These are phyloP conservation scores for Smittia sp. DNA, from an alignment of 2,888 invertebrate species.

Conservation along the genomic window DNA sequence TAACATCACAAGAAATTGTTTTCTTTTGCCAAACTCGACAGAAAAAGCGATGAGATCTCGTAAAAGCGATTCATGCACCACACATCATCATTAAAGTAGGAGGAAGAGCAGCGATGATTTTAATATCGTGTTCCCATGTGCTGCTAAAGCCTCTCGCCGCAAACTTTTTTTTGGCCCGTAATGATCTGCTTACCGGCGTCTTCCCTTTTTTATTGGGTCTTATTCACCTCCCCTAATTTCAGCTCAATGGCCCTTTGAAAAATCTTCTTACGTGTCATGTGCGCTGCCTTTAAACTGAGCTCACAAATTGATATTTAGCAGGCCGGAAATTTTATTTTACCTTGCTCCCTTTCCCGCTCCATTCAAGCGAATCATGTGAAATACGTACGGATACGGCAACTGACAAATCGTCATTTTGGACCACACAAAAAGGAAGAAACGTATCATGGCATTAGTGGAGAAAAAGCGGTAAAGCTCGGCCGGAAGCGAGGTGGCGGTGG, in stretches of 20 bases:
- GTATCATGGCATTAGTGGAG: constrained; percentile 4
- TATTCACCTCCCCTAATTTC: constrained; percentile 34
- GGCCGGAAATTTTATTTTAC: constrained; percentile 35
- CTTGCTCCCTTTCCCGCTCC: neutral
- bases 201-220: constrained; percentile 22
- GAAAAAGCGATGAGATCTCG: neutral
- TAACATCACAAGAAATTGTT: neutral
- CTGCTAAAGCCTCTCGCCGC: neutral
- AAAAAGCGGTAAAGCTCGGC: neutral
- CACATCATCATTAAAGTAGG: constrained; percentile 33
- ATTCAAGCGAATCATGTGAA: constrained; percentile 36
- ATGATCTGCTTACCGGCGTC: neutral
- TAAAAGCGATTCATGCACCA: constrained; percentile 25
- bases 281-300: neutral
- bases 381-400: constrained; percentile 25
- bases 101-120: constrained; percentile 25
- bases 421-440: neutral
- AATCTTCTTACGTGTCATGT: neutral
- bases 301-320: constrained; percentile 13
- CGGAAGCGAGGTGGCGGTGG: neutral
- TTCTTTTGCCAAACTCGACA: neutral
- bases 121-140: constrained; percentile 18
- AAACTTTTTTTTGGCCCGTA: constrained; percentile 2
- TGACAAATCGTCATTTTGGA: constrained; percentile 35
- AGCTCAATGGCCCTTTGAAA: neutral